phyloP scores from a whole-genome alignment of 2,888 invertebrate species.

The Deroplatys truncata region DNA sequence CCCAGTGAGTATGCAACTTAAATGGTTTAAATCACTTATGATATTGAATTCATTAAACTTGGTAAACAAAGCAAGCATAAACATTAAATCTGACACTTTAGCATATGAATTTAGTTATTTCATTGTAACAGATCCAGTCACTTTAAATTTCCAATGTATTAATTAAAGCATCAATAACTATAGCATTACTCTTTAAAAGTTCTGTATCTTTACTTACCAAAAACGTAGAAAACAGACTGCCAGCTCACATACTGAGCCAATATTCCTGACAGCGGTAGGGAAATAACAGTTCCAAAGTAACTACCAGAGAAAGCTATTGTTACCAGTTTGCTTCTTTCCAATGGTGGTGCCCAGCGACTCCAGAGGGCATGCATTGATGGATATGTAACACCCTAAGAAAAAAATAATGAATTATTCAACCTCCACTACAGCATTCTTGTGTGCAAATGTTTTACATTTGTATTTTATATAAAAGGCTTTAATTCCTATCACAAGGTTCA shows the following conservation, averaged over 20 bases:
- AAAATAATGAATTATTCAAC: background rate
- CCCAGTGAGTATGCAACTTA: too few relatives aligned
- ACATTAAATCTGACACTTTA: too few relatives aligned
- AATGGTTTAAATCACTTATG: too few relatives aligned
- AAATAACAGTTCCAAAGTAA: constrained; percentile 44
- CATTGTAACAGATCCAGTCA: background rate
- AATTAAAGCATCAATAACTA: background rate
- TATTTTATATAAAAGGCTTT: too few relatives aligned
- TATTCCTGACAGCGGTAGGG: constrained; percentile 43
- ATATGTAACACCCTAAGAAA: constrained; percentile 42
- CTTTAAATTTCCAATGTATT: background rate
- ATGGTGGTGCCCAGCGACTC: constrained; percentile 44
- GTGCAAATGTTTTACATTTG: too few relatives aligned
- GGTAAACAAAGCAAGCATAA: too few relatives aligned
- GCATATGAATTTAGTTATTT: too few relatives aligned
- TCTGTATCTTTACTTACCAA: constrained; percentile 36
- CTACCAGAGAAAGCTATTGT: constrained; percentile 45
- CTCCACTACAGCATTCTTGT: background rate
- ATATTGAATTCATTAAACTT: too few relatives aligned
- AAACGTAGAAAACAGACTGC: constrained; percentile 43
- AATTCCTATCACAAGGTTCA: too few relatives aligned
- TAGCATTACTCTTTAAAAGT: background rate
- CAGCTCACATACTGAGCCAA: constrained; percentile 41
- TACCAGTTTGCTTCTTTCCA: constrained; percentile 41
- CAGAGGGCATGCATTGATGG: constrained; percentile 44